Conservation (phyloP, 2,113 vertebrate species). For the Oceanodroma tethys region DNA sequence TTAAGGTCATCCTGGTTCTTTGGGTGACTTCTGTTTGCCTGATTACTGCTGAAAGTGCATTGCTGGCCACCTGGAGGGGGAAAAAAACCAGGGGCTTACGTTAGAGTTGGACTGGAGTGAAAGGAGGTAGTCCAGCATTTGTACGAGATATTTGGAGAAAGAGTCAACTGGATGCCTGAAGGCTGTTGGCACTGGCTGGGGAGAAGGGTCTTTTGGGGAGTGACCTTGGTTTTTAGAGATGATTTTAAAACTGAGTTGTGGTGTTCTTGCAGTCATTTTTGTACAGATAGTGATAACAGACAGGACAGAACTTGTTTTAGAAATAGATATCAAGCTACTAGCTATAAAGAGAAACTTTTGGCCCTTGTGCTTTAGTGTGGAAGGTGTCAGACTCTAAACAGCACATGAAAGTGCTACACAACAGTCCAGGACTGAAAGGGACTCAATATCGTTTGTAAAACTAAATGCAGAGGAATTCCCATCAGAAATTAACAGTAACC, state of each 20-base stretch:
- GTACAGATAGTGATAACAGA: not conserved
- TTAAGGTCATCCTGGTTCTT: not conserved
- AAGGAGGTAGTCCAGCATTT: not conserved
- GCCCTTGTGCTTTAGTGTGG: not conserved
- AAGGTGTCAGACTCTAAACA: not conserved
- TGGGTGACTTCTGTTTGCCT: not conserved
- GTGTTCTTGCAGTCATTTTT: not conserved
- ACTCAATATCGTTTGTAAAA: not conserved
- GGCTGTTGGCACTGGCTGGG: not conserved
- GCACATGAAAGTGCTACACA: rapidly evolving
- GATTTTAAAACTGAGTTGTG: not conserved
- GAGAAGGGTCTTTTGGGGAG: not conserved
- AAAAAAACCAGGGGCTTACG: not conserved
- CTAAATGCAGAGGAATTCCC: not conserved
- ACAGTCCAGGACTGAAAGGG: not conserved
- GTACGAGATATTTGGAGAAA: not conserved
- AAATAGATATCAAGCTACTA: not conserved
- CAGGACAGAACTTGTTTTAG: not conserved
- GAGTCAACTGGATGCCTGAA: not conserved
- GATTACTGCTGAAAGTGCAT: not conserved
- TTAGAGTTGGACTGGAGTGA: not conserved
- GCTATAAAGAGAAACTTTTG: not conserved
- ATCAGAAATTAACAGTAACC: not conserved
- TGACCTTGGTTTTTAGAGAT: not conserved
- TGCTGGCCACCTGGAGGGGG: not conserved